Conservation (phyloP, 2,113 vertebrate species). For the Leptodactylus fuscus region DNA sequence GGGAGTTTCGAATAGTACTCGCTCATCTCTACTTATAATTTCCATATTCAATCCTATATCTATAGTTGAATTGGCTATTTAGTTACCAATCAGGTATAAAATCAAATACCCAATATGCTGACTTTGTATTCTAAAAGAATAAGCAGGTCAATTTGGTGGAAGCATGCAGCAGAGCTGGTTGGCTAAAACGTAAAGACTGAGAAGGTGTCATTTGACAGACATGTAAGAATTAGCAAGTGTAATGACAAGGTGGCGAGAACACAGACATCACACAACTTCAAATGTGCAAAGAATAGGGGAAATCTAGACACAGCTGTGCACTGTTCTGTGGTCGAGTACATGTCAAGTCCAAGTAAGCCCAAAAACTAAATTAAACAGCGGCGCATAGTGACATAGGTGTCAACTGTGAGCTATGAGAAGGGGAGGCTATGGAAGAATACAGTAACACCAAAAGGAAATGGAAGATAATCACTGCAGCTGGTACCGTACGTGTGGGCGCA, state of each 20-base stretch:
- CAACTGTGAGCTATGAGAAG: neutral
- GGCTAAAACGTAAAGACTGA: neutral
- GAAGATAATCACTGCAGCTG: neutral
- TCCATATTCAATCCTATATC: too few relatives aligned
- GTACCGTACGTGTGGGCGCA: neutral
- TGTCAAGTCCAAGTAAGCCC: conserved; percentile 7
- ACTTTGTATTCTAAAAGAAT: too few relatives aligned
- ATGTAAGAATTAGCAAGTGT: conserved; percentile 19
- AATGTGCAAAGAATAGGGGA: neutral
- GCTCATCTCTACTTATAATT: too few relatives aligned
- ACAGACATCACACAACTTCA: neutral
- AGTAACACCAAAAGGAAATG: neutral
- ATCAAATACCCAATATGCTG: too few relatives aligned
- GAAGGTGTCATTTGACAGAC: conserved; percentile 38
- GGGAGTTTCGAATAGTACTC: too few relatives aligned
- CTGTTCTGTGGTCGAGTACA: neutral
- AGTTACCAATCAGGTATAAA: too few relatives aligned
- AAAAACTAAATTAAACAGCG: neutral
- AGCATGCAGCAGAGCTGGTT: neutral
- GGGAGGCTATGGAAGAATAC: neutral
- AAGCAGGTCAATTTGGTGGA: neutral
- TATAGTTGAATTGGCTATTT: too few relatives aligned
- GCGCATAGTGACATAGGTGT: conserved; percentile 9
- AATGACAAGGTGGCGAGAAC: conserved; percentile 44
- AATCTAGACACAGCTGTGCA: conserved; percentile 15